Base-by-base conservation (phyloP, 1,140 invertebrate species). In the Centruroides vittatus region DNA sequence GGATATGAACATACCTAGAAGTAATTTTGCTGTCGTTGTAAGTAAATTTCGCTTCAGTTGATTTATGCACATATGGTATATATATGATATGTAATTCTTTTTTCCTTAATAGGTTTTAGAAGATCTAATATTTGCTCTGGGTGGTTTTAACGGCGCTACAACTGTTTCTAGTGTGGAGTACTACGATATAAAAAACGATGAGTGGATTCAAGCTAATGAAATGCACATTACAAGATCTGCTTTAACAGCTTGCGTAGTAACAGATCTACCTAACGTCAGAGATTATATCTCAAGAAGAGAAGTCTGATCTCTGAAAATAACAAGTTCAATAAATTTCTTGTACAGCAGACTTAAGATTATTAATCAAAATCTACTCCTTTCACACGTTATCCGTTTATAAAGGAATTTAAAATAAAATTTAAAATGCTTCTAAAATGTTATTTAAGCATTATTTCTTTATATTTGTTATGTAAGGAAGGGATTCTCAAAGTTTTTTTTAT, bases 121-220 rank as follows among this genome's bases (percentile, higher is more conserved):
- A 63, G 82, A 84, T 65, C 80, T 82, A 78, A 80, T 85, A 5
- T 84, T 84, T 68, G 79, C 78, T 0, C 83, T 84, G 23, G 83
- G 82, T 12, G 83, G 83, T 8, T 76, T 84, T 76, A 75, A 84
- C 78, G 82, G 81, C 3, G 74, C 77, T 0, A 78, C 76, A 0
- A 84, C 89, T 0, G 90, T 91, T 34, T 87, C 84, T 66, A 85
- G 90, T 65, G 90, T 93, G 1, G 92, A 94, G 72, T 93, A 89
- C 71, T 95, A 89, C 71, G 87, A 91, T 67, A 85, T 85, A 47
- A 82, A 80, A 67, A 84, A 83, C 0, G 87, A 92, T 69, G 86
- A 90, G 74, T 95, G 89, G 89, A 85, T 84, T 70, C 86, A 91
- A 74, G 86, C 86, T 0, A 88, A 86, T 0, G 84, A 89, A 63